Conservation (phyloP, 92 coral and sea anemone genomes). For the Palythoa grandis region DNA sequence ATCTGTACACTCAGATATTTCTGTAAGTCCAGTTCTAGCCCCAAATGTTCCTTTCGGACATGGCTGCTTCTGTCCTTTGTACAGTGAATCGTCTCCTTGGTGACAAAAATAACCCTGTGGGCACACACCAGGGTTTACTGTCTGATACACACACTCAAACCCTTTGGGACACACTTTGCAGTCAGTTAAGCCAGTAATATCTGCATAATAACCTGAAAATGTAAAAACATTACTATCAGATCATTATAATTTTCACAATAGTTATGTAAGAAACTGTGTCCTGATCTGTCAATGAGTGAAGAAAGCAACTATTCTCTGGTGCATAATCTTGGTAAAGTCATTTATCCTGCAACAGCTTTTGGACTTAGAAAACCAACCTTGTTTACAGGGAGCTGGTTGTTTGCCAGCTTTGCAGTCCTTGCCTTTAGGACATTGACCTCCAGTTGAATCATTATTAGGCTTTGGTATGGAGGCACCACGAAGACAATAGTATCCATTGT, state of each 20-base stretch:
- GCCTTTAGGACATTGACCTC: slow-evolving; percentile 91
- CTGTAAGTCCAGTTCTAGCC: slow-evolving; percentile 66
- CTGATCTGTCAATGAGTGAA: too few relatives aligned
- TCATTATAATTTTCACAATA: too few relatives aligned
- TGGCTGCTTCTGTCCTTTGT: slow-evolving; percentile 71
- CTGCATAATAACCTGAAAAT: slow-evolving; percentile 76
- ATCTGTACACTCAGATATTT: slow-evolving; percentile 68
- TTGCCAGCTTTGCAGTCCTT: slow-evolving; percentile 74
- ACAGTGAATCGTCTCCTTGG: slow-evolving; percentile 54
- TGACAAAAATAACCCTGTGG: slow-evolving; percentile 86
- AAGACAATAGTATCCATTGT: slow-evolving; percentile 79
- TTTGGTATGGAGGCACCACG: slow-evolving; percentile 78
- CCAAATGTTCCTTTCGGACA: slow-evolving; percentile 95
- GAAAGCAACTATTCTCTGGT: too few relatives aligned
- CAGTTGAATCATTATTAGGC: slow-evolving; percentile 92
- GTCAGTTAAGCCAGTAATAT: slow-evolving; percentile 63
- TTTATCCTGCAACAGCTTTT: background rate
- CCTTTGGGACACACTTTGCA: slow-evolving; percentile 83
- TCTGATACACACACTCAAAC: slow-evolving; percentile 69
- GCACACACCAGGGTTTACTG: slow-evolving; percentile 74
- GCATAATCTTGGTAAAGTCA: background rate
- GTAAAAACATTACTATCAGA: background rate
- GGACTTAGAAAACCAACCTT: slow-evolving; percentile 60
- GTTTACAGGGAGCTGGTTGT: slow-evolving; percentile 69
- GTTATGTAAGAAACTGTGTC: too few relatives aligned